These are phyloP conservation scores for Misgurnus mizolepis DNA, from an alignment of 2,113 vertebrate genomes.

Conservation along the genomic window DNA sequence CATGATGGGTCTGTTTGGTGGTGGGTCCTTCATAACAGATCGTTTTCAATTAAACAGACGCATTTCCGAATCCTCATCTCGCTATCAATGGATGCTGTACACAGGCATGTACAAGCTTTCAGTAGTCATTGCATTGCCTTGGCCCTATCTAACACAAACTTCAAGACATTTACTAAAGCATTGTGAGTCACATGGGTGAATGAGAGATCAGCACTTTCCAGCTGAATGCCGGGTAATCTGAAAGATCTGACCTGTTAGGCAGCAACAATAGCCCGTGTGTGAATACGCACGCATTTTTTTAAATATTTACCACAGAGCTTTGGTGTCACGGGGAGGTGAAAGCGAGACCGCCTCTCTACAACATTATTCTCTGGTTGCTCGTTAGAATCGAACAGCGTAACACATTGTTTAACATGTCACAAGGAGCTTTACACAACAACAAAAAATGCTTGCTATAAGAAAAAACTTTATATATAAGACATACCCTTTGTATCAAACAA, in stretches of 20 bases:
- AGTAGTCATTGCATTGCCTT: not conserved
- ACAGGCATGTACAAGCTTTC: not conserved
- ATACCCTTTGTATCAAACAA: too few species aligned
- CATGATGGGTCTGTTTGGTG: constrained; percentile 25
- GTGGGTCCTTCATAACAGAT: constrained; percentile 17
- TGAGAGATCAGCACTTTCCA: not conserved
- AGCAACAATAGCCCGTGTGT: constrained; percentile 18
- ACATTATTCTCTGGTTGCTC: not conserved
- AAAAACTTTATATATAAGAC: too few species aligned
- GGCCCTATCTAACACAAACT: constrained; percentile 2
- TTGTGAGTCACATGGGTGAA: not conserved
- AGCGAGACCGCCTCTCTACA: not conserved
- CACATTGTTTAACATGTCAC: not conserved
- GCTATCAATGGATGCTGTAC: not conserved
- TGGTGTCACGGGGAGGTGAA: constrained; percentile 20
- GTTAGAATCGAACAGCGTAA: constrained; percentile 11
- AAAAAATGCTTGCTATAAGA: not conserved
- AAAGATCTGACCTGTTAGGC: constrained; percentile 9
- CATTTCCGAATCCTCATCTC: constrained; percentile 23
- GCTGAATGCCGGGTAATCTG: constrained; percentile 13
- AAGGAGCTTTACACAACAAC: not conserved
- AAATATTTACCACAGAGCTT: too few species aligned
- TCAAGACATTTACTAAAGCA: not conserved
- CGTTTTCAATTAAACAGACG: constrained; percentile 31
- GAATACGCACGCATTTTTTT: not conserved